Evolutionary conservation across 2,888 invertebrate genomes (phyloP), one percentile per base, ranked within the genome.

Genomic region (Thymelicus lineola): DNA sequence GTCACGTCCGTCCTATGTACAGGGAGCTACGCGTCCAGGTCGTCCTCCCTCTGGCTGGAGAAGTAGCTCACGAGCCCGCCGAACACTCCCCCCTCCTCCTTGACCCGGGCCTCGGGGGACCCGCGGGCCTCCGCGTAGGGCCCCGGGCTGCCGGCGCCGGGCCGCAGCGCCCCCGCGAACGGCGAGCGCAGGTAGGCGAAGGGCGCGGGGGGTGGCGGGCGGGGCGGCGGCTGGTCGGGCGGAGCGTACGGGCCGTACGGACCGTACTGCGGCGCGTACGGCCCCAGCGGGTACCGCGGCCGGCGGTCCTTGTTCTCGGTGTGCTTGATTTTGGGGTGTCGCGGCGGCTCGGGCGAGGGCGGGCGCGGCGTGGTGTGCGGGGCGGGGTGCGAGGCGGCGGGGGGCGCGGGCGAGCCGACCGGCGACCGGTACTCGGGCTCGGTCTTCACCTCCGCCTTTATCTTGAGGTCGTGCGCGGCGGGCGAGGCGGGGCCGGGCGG

Each of bases 11-110:
- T 42, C 10, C 42, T 66, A 36, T 53, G 63, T 62, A 70, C 63
- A 66, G 70, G 61, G 60, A n/a, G 71, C 82, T 88, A 91, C 74
- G 87, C 95, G 87, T 97, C 97, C 82, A 97, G 95, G 89, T 98
- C 97, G 84, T 98, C 98, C 86, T 98, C 97, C 77, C 95, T 95
- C 88, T 98, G 98, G 84, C 97, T 97, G 78, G 98, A 98, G 90
- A 98, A 98, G 91, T 98, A 98, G 86, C 97, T 98, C 71, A 98
- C 98, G 79, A 98, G 95, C 6, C 98, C 98, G 50, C 98, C 98
- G 87, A 98, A 98, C 84, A 97, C 98, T 62, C 97, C 96, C 74
- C 95, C 94, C 75, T 95, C 95, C 71, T 95, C 59, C 14, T 20
- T 28, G 28, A 53, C 62, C 14, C 74, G 80, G 53, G 69, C 58